Percentiles rank a stretch among this genome's conserved stretches.
phyloP scores from a whole-genome alignment of 35 echinoderm and acorn worm genomes.

The Nesometra sesokonis region DNA sequence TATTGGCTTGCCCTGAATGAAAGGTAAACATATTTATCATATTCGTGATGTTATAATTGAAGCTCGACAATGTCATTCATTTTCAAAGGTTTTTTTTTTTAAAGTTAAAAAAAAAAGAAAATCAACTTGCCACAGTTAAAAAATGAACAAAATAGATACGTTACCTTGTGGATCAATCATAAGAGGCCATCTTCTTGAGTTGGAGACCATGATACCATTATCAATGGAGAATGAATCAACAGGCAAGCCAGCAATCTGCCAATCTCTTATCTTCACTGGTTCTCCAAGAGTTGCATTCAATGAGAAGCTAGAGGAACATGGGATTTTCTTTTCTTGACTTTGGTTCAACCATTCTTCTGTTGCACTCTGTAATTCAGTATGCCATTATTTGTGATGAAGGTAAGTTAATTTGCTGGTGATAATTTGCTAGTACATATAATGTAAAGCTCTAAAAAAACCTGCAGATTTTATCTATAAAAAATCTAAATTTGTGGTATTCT shows the following conservation, averaged over 20 bases:
- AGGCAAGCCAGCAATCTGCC: conserved; percentile 90
- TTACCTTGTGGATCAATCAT: conserved; percentile 97
- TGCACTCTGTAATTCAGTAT: conserved; percentile 62
- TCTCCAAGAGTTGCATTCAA: conserved; percentile 84
- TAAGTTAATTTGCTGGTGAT: no score
- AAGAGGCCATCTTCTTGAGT: conserved; percentile 84
- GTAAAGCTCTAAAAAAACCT: no score
- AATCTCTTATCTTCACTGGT: conserved; percentile 92
- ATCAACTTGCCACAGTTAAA: no score
- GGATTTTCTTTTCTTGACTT: conserved; percentile 67
- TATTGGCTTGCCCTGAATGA: conserved; percentile 96
- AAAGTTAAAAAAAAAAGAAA: no score
- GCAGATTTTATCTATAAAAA: no score
- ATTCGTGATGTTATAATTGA: no score
- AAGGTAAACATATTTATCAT: no score
- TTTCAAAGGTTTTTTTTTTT: no score
- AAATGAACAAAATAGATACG: background rate
- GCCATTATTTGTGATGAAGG: no score
- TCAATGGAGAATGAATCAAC: conserved; percentile 98
- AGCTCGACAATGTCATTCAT: no score
- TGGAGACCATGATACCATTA: conserved; percentile 89
- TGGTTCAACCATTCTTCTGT: conserved; percentile 87
- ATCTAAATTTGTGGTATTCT: no score
- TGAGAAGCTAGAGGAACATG: conserved; percentile 79
- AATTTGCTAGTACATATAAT: no score